Percentiles rank a stretch among this genome's conserved stretches.
Conservation (phyloP, 92 coral and sea anemone genomes). For the Paragorgia papillata region DNA sequence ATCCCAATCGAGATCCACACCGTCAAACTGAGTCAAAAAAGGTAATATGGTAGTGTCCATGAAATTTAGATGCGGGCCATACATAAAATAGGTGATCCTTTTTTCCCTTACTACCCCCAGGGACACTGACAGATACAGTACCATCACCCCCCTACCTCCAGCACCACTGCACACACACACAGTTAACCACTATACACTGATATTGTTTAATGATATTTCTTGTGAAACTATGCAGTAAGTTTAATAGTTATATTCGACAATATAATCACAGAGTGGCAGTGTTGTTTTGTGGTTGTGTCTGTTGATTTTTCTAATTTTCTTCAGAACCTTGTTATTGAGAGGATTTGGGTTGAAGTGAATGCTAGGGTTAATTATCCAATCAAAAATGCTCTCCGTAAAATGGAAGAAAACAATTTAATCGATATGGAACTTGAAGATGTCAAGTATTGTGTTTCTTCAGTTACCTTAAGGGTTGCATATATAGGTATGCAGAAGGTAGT, state of each 20-base stretch:
- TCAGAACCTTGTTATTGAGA: conserved; percentile 56
- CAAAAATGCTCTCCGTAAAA: conserved; percentile 39
- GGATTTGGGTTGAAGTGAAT: conserved; percentile 67
- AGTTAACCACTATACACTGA: no score
- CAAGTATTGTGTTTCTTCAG: conserved; percentile 58
- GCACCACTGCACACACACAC: no score
- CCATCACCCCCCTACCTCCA: neutral
- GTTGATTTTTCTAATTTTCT: no score
- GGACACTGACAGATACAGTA: no score
- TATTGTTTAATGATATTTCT: no score
- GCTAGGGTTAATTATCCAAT: conserved; percentile 67
- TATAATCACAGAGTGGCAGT: no score
- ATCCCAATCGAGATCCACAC: conserved; percentile 57
- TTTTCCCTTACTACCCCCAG: neutral
- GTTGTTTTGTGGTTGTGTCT: no score
- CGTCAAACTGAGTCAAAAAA: conserved; percentile 61
- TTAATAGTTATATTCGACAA: no score
- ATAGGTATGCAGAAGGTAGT: conserved; percentile 46
- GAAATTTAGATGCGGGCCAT: no score
- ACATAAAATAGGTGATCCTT: no score
- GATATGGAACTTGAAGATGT: conserved; percentile 50
- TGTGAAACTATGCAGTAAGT: no score
- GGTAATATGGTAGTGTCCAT: conserved; percentile 21
- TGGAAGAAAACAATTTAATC: conserved; percentile 52
- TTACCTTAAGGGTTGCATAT: conserved; percentile 14